phyloP scores from a whole-genome alignment of 1,140 invertebrate species.

The Drosophila varians region DNA sequence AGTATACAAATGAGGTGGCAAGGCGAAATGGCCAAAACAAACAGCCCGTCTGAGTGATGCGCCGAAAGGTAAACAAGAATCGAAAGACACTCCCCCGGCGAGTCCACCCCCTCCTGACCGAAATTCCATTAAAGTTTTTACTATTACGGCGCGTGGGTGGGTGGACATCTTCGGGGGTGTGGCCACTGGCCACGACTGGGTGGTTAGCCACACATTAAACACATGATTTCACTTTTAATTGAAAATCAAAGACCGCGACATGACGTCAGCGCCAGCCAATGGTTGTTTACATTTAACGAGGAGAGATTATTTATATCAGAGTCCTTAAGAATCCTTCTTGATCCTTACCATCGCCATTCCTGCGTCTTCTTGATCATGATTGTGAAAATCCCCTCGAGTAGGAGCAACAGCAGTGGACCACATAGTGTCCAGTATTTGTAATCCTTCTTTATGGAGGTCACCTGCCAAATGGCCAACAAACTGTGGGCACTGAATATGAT shows the following conservation, averaged over 20 bases:
- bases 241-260: slow-evolving; percentile 77
- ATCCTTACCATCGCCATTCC: slow-evolving; percentile 92
- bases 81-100: slow-evolving; percentile 32
- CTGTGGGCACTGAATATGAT: slow-evolving; percentile 91
- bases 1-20: not conserved
- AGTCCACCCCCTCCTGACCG: slow-evolving; percentile 17
- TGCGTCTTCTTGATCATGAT: slow-evolving; percentile 93
- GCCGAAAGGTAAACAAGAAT: slow-evolving; percentile 75
- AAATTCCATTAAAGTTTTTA: slow-evolving; percentile 81
- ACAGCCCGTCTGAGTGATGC: slow-evolving; percentile 72
- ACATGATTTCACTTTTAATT: slow-evolving; percentile 83
- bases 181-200: slow-evolving; percentile 32
- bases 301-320: slow-evolving; percentile 3
- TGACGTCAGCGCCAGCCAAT: slow-evolving; percentile 69
- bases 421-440: slow-evolving; percentile 91
- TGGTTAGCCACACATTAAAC: slow-evolving; percentile 65
- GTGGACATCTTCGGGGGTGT: slow-evolving; percentile 26
- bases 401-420: slow-evolving; percentile 89
- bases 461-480: slow-evolving; percentile 92
- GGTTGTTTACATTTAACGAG: slow-evolving; percentile 73
- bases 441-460: slow-evolving; percentile 89
- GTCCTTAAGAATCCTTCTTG: not conserved
- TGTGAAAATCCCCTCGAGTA: slow-evolving; percentile 93
- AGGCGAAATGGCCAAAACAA: slow-evolving; percentile 26
- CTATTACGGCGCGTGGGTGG: slow-evolving; percentile 20